These are phyloP conservation scores for Drosophila ustulata DNA, from an alignment of 2,888 invertebrate species.

Conservation along the genomic window DNA sequence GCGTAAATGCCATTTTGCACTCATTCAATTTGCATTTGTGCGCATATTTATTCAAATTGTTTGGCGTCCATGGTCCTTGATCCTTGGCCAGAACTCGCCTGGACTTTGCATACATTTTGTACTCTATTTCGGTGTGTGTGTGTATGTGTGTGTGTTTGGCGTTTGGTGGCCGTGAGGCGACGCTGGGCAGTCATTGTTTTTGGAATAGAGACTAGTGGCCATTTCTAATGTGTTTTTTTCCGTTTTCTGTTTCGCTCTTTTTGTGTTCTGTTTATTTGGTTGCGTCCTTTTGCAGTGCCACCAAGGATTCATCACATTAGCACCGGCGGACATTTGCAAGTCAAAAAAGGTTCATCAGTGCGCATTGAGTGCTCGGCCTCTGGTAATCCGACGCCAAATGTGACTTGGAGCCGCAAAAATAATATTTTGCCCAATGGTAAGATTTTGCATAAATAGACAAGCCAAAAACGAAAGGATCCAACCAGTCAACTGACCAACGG, in stretches of 20 bases:
- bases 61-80: constrained; percentile 63
- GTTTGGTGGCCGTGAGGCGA: constrained; percentile 40
- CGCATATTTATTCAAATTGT: constrained; percentile 81
- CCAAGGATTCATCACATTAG: constrained; percentile 88
- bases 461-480: constrained; percentile 38
- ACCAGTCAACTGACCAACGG: constrained; percentile 17
- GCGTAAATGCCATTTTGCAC: constrained; percentile 77
- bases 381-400: constrained; percentile 92
- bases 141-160: constrained; percentile 4
- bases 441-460: constrained; percentile 75
- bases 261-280: constrained; percentile 46
- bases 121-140: constrained; percentile 14
- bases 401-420: constrained; percentile 89
- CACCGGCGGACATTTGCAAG: constrained; percentile 88
- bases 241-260: constrained; percentile 35
- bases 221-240: constrained; percentile 75
- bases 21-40: constrained; percentile 80
- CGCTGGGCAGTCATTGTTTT: constrained; percentile 55
- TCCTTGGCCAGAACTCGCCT: constrained; percentile 49
- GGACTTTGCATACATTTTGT: constrained; percentile 78
- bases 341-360: constrained; percentile 91
- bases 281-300: constrained; percentile 86
- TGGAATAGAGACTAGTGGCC: constrained; percentile 31
- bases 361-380: constrained; percentile 92
- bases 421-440: constrained; percentile 85